Base-by-base conservation (phyloP, 2,113 vertebrate species). In the Pterocles burchelli region DNA sequence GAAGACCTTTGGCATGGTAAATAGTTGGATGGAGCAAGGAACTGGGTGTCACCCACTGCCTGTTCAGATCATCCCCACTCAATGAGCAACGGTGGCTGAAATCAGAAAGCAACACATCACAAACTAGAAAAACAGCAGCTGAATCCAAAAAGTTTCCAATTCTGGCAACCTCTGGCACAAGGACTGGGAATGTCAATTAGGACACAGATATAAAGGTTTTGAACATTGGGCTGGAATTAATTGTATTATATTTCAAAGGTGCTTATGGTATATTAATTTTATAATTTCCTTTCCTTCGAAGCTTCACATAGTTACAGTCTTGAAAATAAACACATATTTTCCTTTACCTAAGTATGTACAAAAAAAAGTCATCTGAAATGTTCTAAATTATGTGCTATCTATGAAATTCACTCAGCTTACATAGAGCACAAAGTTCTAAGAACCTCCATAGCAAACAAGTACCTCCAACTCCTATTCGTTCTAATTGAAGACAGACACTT, bases 1-100 rank as follows among this genome's bases (percentile, higher is more conserved):
- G 98, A 48, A 99, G 97, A 14, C 99, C 99, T 78, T 99, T 99
- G 80, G 98, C 21, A 4, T 99, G 99, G 97, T 99, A 99, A 94
- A 99, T 98, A 10, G 99, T 99, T 25, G 99, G 99, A 67, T 99
- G 99, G 41, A 98, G 97, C 85, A 96, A 74, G 6, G 96, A 92
- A 29, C 72, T 96, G 21, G 99, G 99, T 21, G 97, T 92, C 49
- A 98, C 81, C 99, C 99, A 99, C 72, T 99, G 99, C 33, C 99
- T 98, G 93, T 99, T 99, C 95, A 99, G 95, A 76, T 99, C 99
- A 61, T 99, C 98, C 28, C 98, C 98, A 57, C 97, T 99, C 93
- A 99, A 96, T 0, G 99, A 99, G 65, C 99, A 99, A 31, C 99
- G 98, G 58, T 98, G 98, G 86, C 99, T 99, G 95, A 63, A 85